Evolutionary conservation across 2,888 invertebrate genomes (phyloP).

Genomic region (Orthonevra nobilis): DNA sequence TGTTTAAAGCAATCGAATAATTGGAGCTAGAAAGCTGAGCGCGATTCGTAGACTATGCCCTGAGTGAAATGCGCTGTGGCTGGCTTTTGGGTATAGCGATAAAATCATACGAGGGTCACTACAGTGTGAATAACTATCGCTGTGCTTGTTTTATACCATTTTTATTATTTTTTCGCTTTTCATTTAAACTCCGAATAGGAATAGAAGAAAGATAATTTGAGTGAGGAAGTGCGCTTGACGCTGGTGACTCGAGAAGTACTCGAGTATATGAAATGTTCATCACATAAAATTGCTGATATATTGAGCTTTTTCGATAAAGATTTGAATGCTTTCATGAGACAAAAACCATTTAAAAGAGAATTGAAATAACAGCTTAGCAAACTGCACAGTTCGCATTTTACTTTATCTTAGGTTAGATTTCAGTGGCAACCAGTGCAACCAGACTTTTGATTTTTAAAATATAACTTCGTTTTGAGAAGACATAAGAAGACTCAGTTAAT

Average conservation of each 20-base stretch:
- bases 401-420: no score
- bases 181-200: slow-evolving; percentile 15
- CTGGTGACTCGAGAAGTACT: neutral
- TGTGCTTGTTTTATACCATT: slow-evolving; percentile 8
- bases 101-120: slow-evolving; percentile 56
- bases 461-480: no score
- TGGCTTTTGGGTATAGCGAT: slow-evolving; percentile 22
- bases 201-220: slow-evolving; percentile 12
- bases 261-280: no score
- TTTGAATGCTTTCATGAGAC: no score
- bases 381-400: no score
- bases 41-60: slow-evolving; percentile 39
- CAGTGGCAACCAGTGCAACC: no score
- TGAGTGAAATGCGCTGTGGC: slow-evolving; percentile 38
- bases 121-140: slow-evolving; percentile 4
- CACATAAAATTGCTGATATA: no score
- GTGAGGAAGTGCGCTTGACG: neutral
- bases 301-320: no score
- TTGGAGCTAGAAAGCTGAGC: slow-evolving; percentile 48
- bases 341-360: no score
- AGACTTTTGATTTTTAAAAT: no score
- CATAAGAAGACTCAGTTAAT: no score
- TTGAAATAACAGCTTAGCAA: no score
- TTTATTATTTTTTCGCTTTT: neutral
- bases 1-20: slow-evolving; percentile 28